Conservation (phyloP, 2,113 vertebrate species). For the Lycaon pictus region DNA sequence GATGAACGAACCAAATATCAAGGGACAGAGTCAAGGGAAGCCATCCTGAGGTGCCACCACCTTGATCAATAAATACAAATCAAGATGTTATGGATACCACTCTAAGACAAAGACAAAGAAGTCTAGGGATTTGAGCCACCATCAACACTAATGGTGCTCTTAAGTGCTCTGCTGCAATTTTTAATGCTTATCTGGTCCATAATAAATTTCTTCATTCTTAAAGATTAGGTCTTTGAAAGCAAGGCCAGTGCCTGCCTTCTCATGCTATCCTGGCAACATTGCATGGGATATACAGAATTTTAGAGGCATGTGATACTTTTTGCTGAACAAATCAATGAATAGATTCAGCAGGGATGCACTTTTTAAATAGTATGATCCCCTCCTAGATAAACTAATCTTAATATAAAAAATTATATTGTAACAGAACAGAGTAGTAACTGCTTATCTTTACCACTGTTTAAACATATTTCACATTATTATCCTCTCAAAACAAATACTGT, state of each 20-base stretch:
- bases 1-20: neutral
- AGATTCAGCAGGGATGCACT: neutral
- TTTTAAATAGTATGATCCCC: neutral
- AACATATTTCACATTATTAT: neutral
- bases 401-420: neutral
- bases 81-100: neutral
- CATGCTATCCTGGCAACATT: no score
- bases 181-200: neutral
- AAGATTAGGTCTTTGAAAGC: neutral
- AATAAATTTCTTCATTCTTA: neutral
- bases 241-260: neutral
- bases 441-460: neutral
- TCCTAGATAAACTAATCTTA: neutral
- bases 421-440: neutral
- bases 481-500: neutral
- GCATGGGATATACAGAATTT: neutral
- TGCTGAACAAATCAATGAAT: neutral
- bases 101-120: neutral
- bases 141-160: neutral
- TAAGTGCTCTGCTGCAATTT: neutral
- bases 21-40: neutral
- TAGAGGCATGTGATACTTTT: neutral
- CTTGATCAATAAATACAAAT: neutral
- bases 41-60: neutral
- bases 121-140: no score